phyloP scores from a whole-genome alignment of 2,113 vertebrate species.

The Salvator merianae region DNA sequence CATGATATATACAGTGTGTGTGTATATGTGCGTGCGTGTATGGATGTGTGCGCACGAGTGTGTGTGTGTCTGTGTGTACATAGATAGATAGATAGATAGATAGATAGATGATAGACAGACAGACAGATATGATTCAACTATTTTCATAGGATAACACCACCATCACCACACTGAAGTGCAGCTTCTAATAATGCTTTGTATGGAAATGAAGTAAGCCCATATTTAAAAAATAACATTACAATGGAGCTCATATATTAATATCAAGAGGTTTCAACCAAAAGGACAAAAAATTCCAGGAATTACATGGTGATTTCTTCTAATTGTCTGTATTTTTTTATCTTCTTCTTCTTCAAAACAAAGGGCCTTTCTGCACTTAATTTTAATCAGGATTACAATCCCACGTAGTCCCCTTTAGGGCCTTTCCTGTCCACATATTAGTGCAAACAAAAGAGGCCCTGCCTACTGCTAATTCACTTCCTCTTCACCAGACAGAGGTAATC shows the following conservation, averaged over 20 bases:
- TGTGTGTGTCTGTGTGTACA: too few relatives aligned
- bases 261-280: slow-evolving; percentile 26
- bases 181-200: slow-evolving; percentile 10
- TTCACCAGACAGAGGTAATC: too few relatives aligned
- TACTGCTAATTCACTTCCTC: too few relatives aligned
- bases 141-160: slow-evolving; percentile 12
- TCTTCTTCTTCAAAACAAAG: not conserved
- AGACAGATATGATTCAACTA: slow-evolving; percentile 42
- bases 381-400: too few relatives aligned
- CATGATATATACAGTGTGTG: slow-evolving; percentile 26
- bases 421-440: not conserved
- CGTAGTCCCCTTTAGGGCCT: too few relatives aligned
- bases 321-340: too few relatives aligned
- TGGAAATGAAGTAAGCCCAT: slow-evolving; percentile 10
- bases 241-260: slow-evolving; percentile 33
- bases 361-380: too few relatives aligned
- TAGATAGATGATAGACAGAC: too few relatives aligned
- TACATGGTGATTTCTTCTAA: not conserved
- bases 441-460: not conserved
- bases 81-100: too few relatives aligned
- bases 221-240: slow-evolving; percentile 10
- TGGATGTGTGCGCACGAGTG: too few relatives aligned
- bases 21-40: too few relatives aligned
- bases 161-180: too few relatives aligned
- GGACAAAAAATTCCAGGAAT: not conserved